Conservation (phyloP, 2,797 vertebrate genomes). For the Galaxias olidus region DNA sequence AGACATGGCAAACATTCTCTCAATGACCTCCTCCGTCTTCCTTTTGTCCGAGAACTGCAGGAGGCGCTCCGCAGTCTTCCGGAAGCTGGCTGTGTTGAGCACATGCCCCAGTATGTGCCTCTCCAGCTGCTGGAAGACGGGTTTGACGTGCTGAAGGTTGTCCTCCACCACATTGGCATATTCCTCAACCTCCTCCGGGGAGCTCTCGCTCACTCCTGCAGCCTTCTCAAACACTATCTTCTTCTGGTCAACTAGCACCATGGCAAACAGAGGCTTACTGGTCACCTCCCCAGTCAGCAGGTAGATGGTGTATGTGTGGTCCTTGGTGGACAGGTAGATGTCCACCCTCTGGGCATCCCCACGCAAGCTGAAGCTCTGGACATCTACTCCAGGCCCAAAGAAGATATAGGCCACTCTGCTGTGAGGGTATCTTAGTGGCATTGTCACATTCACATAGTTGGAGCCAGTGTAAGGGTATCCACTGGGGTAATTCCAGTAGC, state of each 20-base stretch:
- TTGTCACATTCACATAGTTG: slow-evolving; percentile 93
- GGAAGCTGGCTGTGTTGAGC: slow-evolving; percentile 86
- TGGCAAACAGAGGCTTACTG: slow-evolving; percentile 83
- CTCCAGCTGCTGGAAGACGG: slow-evolving; percentile 93
- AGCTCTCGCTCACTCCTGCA: slow-evolving; percentile 55
- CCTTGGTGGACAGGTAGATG: slow-evolving; percentile 83
- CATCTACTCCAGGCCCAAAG: slow-evolving; percentile 86
- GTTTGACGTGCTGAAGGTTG: slow-evolving; percentile 90
- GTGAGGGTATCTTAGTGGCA: slow-evolving; percentile 82
- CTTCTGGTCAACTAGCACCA: slow-evolving; percentile 84
- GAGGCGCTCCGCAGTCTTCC: slow-evolving; percentile 88
- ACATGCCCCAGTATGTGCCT: slow-evolving; percentile 89
- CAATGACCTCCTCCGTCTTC: slow-evolving; percentile 85
- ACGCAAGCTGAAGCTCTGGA: slow-evolving; percentile 88
- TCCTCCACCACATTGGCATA: slow-evolving; percentile 84
- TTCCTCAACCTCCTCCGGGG: slow-evolving; percentile 82
- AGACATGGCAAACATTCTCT: slow-evolving; percentile 87
- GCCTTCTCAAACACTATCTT: slow-evolving; percentile 88
- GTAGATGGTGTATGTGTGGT: slow-evolving; percentile 86
- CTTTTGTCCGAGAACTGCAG: slow-evolving; percentile 90
- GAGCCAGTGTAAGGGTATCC: slow-evolving; percentile 94
- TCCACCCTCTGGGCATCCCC: slow-evolving; percentile 86
- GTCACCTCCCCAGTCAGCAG: slow-evolving; percentile 82
- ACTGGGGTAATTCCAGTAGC: slow-evolving; percentile 86
- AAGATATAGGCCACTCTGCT: slow-evolving; percentile 91